A percentile compares a stretch with the other conserved stretches of the same genome.
Evolutionary conservation across 2,888 invertebrate species (phyloP).

Genomic region (Apocheima hispidaria): DNA sequence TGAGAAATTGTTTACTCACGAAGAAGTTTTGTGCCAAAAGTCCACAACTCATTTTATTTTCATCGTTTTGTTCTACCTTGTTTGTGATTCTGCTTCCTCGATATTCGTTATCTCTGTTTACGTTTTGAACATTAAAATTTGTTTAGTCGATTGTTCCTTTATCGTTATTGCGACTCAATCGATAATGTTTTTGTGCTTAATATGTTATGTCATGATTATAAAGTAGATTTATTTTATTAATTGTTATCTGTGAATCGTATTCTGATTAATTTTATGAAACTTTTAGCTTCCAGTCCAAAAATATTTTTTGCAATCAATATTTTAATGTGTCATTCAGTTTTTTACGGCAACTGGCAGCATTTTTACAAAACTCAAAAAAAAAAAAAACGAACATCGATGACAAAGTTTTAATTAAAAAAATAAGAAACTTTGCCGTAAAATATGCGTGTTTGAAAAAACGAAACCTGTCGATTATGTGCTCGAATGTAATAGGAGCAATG

Average conservation of each 20-base stretch:
- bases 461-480: slow-evolving; percentile 11
- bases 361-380: no score
- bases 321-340: no score
- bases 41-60: slow-evolving; percentile 59
- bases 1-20: slow-evolving; percentile 75
- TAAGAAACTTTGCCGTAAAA: neutral
- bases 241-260: neutral
- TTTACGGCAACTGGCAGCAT: no score
- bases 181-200: slow-evolving; percentile 13
- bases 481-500: slow-evolving; percentile 1
- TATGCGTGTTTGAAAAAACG: neutral
- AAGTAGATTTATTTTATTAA: neutral
- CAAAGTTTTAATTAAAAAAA: no score
- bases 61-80: slow-evolving; percentile 58
- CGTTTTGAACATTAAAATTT: slow-evolving; percentile 38
- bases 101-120: slow-evolving; percentile 55
- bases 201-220: slow-evolving; percentile 9
- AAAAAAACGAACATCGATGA: no score
- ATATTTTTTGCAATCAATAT: no score
- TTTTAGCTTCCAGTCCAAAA: no score
- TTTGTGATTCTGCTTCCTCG: slow-evolving; percentile 66
- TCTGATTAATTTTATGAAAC: neutral
- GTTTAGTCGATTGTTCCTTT: slow-evolving; percentile 33
- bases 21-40: slow-evolving; percentile 68
- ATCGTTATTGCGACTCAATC: slow-evolving; percentile 22